Conservation (phyloP, 35 echinoderm and acorn worm species). For the Heliocidaris erythrogramma region DNA sequence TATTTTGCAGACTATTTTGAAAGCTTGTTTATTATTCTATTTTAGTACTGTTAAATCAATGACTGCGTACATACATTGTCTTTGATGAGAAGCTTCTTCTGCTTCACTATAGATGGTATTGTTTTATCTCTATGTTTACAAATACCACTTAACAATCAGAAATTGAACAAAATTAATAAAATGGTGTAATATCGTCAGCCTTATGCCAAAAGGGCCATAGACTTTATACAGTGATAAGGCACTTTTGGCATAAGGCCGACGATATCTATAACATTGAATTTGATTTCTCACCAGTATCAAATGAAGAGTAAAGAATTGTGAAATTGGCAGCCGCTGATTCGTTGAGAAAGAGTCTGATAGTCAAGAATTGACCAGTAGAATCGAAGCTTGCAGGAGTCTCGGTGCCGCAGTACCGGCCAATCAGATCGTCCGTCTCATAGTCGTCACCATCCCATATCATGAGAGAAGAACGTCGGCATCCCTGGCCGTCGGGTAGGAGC, state of each 20-base stretch:
- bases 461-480: constrained; percentile 6
- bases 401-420: constrained; percentile 37
- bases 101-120: no score
- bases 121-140: neutral
- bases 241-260: no score
- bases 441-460: constrained; percentile 43
- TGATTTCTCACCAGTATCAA: constrained; percentile 14
- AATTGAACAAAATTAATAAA: neutral
- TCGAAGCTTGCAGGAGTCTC: constrained; percentile 15
- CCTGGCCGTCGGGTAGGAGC: constrained; percentile 15
- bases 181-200: neutral
- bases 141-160: neutral
- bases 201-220: no score
- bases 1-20: no score
- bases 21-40: no score
- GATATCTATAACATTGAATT: neutral
- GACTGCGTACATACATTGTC: no score
- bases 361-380: constrained; percentile 30
- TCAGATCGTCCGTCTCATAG: neutral
- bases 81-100: no score
- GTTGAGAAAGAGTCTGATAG: neutral
- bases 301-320: neutral
- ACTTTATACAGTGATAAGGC: no score
- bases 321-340: constrained; percentile 24
- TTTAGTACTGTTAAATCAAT: no score